Evolutionary conservation across 2,113 vertebrate species (phyloP).

Genomic region (Misgurnus anguillicaudatus): DNA sequence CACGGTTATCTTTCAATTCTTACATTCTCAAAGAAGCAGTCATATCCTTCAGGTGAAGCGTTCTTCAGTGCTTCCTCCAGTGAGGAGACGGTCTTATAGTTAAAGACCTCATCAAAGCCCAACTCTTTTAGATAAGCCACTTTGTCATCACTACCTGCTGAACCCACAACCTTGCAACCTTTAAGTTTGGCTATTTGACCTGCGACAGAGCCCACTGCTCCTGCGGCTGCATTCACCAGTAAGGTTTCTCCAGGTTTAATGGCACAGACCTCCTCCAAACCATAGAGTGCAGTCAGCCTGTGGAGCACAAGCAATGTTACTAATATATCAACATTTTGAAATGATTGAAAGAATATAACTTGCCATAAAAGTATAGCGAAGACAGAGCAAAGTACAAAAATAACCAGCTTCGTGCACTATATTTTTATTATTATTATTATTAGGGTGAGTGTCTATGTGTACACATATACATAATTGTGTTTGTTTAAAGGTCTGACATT

Average conservation of each 20-base stretch:
- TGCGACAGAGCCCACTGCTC: conserved; percentile 79
- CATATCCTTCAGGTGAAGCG: conserved; percentile 79
- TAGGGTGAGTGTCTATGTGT: no score
- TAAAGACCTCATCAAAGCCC: conserved; percentile 83
- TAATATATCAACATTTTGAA: background rate
- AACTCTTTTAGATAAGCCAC: conserved; percentile 77
- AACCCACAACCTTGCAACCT: conserved; percentile 81
- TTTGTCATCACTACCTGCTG: conserved; percentile 79
- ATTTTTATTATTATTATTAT: no score
- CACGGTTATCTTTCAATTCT: conserved; percentile 48
- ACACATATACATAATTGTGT: no score
- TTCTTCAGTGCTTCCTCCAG: conserved; percentile 76
- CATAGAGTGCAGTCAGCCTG: conserved; percentile 83
- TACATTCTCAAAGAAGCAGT: conserved; percentile 87
- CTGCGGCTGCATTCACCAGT: conserved; percentile 81
- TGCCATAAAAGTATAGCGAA: no score
- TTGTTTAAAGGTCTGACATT: background rate
- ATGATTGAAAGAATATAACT: no score
- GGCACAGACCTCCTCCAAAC: conserved; percentile 77
- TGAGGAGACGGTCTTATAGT: conserved; percentile 80
- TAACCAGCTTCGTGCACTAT: no score
- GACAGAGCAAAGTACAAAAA: no score
- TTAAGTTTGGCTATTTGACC: conserved; percentile 82
- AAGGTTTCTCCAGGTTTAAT: conserved; percentile 77
- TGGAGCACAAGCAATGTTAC: background rate